Evolutionary conservation across 2,888 invertebrate genomes (phyloP), one percentile per base, ranked within the genome.

Genomic region (Meliscaeva auricollis): DNA sequence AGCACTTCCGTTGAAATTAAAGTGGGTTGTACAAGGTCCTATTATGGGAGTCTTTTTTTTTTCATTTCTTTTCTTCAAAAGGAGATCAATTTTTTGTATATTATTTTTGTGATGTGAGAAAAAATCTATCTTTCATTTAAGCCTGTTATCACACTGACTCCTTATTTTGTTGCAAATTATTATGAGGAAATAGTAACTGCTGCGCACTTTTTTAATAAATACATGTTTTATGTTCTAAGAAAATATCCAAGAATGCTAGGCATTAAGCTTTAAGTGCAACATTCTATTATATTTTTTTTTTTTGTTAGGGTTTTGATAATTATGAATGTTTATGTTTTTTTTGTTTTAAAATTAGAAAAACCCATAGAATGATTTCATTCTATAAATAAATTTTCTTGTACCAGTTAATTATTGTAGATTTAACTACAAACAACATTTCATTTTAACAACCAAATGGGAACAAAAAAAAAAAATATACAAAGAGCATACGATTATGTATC

Each of bases 1-100:
- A 75, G 54, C 48, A 75, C 69, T 81, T 81, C 80, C 80, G 80
- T 15, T 69, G 75, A 22, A 56, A 56, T 64, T 32, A 54, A 80
- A 74, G 80, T 75, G 52, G 74, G 74, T 75, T 75, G 54, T 9
- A 35, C 44, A 54, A 38, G 68, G 75, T 69, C 62, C 75, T 35
- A 41, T 46, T 80, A 69, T 64, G 64, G 72, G 26, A 38, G n/a
- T 58, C 7, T 60, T 17, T 30, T 64, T 64, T 46, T 44, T 35
- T 38, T 20, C 22, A 11, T 30, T 26, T 6, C 2, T 22, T 3
- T 9, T 17, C 3, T 56, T 0, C 7, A 26, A 26, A 11, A 35
- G 17, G 32, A 3, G 54, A 15, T 11, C 56, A 20, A 5, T 6
- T 44, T 9, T 46, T 64, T 22, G n/a, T 20, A 48, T 7, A 22